phyloP scores from a whole-genome alignment of 2,797 vertebrate species.

The Micromesistius poutassou region DNA sequence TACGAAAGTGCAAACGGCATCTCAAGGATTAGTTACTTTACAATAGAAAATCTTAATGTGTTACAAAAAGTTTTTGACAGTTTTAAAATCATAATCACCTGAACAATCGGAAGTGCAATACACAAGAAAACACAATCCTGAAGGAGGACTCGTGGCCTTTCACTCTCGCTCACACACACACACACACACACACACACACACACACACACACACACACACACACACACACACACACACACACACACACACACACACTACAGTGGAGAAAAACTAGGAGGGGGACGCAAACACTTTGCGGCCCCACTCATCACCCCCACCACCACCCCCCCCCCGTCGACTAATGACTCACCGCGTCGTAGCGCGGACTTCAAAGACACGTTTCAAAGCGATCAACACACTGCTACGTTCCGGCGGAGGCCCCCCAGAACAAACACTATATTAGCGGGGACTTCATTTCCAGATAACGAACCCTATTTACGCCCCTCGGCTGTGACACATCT shows the following conservation, averaged over 20 bases:
- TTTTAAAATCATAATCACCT: slow-evolving; percentile 82
- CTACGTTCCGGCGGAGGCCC: slow-evolving; percentile 37
- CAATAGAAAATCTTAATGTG: slow-evolving; percentile 92
- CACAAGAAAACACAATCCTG: slow-evolving; percentile 76
- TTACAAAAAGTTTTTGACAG: slow-evolving; percentile 86
- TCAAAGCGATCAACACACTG: slow-evolving; percentile 54
- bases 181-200: no score
- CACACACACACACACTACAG: no score
- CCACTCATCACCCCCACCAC: background rate
- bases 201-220: no score
- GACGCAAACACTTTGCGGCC: slow-evolving; percentile 59
- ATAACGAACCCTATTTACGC: slow-evolving; percentile 5
- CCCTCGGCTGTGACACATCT: background rate
- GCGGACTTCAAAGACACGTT: slow-evolving; percentile 61
- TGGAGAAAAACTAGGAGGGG: slow-evolving; percentile 47
- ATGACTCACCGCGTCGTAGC: slow-evolving; percentile 66
- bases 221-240: no score
- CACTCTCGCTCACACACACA: slow-evolving; percentile 18
- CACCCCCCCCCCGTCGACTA: slow-evolving; percentile 40
- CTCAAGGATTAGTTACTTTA: slow-evolving; percentile 96
- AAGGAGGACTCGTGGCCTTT: slow-evolving; percentile 37
- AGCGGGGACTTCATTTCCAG: slow-evolving; percentile 22
- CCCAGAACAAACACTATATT: slow-evolving; percentile 57
- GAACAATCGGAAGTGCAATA: slow-evolving; percentile 72
- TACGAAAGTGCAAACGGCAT: slow-evolving; percentile 99